phyloP scores from a whole-genome alignment of 2,888 invertebrate genomes.

The Onchidella celtica region DNA sequence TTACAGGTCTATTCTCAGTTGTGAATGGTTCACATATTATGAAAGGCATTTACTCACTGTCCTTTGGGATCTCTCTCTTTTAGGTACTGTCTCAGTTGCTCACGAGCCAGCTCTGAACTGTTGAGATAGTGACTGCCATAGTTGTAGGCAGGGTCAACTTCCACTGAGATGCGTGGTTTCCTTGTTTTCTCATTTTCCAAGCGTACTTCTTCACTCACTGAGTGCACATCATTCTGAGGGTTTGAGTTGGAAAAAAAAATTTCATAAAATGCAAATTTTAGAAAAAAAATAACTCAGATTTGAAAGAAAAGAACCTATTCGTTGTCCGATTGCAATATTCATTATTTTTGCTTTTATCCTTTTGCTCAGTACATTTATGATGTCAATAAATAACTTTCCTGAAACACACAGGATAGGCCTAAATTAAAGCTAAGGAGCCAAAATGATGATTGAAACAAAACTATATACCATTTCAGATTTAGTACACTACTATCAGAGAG shows the following conservation, averaged over 20 bases:
- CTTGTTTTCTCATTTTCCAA: conserved; percentile 60
- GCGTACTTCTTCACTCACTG: conserved; percentile 66
- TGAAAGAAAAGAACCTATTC: conserved; percentile 8
- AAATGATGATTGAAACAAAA: too few species aligned
- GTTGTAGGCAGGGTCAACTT: conserved; percentile 72
- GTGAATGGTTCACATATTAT: too few species aligned
- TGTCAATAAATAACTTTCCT: too few species aligned
- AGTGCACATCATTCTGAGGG: conserved; percentile 61
- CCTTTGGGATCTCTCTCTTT: conserved; percentile 27
- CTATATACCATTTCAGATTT: too few species aligned
- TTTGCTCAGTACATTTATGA: too few species aligned
- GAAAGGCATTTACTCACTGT: too few species aligned
- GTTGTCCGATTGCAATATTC: too few species aligned
- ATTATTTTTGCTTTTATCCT: too few species aligned
- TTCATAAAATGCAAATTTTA: background rate
- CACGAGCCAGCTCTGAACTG: conserved; percentile 76
- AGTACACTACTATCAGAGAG: too few species aligned
- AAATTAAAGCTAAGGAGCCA: too few species aligned
- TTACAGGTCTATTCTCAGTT: too few species aligned
- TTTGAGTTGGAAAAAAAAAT: background rate
- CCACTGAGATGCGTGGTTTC: conserved; percentile 64
- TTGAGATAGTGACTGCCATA: conserved; percentile 78
- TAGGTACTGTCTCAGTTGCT: conserved; percentile 63
- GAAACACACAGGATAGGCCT: too few species aligned
- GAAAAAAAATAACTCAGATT: background rate